These are phyloP conservation scores for Thalassaphorura encarpata DNA, from an alignment of 1,140 invertebrate species.

Conservation along the genomic window DNA sequence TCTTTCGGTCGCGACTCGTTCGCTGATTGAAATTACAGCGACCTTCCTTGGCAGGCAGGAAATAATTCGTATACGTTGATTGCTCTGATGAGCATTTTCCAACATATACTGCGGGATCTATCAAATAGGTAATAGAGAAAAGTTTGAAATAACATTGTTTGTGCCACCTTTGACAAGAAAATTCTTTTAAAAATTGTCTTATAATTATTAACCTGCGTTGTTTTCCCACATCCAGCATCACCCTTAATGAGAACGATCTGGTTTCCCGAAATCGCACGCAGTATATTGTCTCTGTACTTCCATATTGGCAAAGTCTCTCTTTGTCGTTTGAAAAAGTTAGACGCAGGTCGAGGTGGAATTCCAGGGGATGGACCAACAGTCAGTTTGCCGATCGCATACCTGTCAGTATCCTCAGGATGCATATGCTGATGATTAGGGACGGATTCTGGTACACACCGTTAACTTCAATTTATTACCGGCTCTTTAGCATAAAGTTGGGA, in stretches of 20 bases:
- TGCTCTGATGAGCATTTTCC: conserved; percentile 39
- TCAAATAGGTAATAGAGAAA: background rate
- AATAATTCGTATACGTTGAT: conserved; percentile 39
- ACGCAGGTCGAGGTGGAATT: too few relatives aligned
- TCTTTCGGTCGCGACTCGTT: conserved; percentile 47
- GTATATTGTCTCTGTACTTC: background rate
- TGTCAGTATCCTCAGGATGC: too few relatives aligned
- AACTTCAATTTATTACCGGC: too few relatives aligned
- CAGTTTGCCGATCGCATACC: too few relatives aligned
- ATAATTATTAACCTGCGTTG: conserved; percentile 38
- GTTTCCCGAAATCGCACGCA: background rate
- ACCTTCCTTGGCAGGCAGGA: background rate
- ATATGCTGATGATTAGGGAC: too few relatives aligned
- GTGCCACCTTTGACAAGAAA: background rate
- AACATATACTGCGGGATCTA: conserved; percentile 49
- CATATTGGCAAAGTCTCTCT: background rate
- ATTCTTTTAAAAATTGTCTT: conserved; percentile 4
- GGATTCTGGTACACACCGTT: too few relatives aligned
- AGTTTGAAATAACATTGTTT: background rate
- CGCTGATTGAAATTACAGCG: conserved; percentile 42
- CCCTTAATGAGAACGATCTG: conserved; percentile 10
- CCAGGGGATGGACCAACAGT: too few relatives aligned
- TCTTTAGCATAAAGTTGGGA: too few relatives aligned
- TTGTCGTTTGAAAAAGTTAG: too few relatives aligned
- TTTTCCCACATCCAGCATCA: conserved; percentile 42